phyloP scores from a whole-genome alignment of 2,888 invertebrate species.

The Punctoribates punctum region DNA sequence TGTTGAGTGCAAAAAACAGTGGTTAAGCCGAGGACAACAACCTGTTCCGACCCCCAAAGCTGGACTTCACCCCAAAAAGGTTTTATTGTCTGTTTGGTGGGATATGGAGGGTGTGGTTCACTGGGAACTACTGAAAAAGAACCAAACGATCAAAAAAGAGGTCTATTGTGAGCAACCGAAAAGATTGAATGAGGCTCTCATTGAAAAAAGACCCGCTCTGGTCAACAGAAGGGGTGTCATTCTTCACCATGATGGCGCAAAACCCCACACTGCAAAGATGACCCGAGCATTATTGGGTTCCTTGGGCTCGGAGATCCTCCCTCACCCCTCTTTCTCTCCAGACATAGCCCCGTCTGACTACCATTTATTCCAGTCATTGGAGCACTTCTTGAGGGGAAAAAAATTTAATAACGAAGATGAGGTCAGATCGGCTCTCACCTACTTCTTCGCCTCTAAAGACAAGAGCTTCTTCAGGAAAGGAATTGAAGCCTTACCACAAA shows the following conservation, averaged over 20 bases:
- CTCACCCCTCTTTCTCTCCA: conserved; percentile 46
- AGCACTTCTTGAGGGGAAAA: background rate
- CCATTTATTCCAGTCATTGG: conserved; percentile 22
- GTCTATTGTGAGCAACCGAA: conserved; percentile 46
- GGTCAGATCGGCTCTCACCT: background rate
- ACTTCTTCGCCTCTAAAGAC: background rate
- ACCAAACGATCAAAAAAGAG: conserved; percentile 45
- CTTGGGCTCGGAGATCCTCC: conserved; percentile 45
- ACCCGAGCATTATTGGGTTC: conserved; percentile 43
- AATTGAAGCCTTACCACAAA: background rate
- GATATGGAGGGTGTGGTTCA: conserved; percentile 44
- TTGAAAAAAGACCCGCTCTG: conserved; percentile 31
- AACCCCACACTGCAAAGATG: conserved; percentile 45
- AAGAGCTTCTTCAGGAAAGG: background rate
- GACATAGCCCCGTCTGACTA: conserved; percentile 46
- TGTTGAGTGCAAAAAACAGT: conserved; percentile 31
- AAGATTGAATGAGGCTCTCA: conserved; percentile 26
- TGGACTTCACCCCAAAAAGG: conserved; percentile 38
- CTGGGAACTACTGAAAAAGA: conserved; percentile 40
- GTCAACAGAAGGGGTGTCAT: conserved; percentile 39
- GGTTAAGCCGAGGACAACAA: background rate
- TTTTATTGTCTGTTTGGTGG: conserved; percentile 46
- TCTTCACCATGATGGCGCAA: conserved; percentile 47
- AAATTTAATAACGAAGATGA: background rate
- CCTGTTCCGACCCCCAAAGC: background rate